phyloP scores from a whole-genome alignment of 2,113 vertebrate genomes.

The Melanotaenia duboulayi region DNA sequence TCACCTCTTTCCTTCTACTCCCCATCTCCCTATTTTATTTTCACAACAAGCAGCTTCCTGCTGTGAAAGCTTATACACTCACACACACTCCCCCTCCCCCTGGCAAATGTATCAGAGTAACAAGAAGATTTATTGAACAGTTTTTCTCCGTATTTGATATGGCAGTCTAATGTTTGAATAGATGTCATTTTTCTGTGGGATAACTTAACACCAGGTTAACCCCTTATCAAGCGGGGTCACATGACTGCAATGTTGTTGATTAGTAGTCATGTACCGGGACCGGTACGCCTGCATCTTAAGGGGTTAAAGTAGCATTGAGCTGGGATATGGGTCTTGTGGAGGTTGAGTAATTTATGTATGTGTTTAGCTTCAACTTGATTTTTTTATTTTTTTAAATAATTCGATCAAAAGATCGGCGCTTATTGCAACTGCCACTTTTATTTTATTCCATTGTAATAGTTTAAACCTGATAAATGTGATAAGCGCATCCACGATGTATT shows the following conservation, averaged over 20 bases:
- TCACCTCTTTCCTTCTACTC: slow-evolving; percentile 30
- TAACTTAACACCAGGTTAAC: slow-evolving; percentile 10
- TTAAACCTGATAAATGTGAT: too few relatives aligned
- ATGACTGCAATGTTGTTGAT: too few relatives aligned
- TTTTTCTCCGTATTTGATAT: slow-evolving; percentile 6
- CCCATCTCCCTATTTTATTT: slow-evolving; percentile 44
- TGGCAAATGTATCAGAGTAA: neutral
- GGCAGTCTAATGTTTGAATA: slow-evolving; percentile 10
- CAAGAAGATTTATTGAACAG: slow-evolving; percentile 8
- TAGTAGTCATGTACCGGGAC: too few relatives aligned
- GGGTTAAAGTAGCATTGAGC: slow-evolving; percentile 28
- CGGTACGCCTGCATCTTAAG: too few relatives aligned
- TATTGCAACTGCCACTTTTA: too few relatives aligned
- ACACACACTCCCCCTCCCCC: neutral
- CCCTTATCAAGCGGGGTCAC: too few relatives aligned
- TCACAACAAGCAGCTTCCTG: slow-evolving; percentile 42
- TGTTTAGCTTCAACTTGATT: too few relatives aligned
- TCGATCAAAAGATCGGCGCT: too few relatives aligned
- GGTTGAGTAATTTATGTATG: neutral
- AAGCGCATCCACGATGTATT: too few relatives aligned
- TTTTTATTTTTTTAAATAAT: too few relatives aligned
- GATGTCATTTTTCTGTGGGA: slow-evolving; percentile 20
- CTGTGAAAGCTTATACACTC: slow-evolving; percentile 52
- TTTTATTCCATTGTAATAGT: too few relatives aligned
- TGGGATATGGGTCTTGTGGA: neutral